Conservation (phyloP, 2,888 invertebrate species). For the Cordilura impudica region DNA sequence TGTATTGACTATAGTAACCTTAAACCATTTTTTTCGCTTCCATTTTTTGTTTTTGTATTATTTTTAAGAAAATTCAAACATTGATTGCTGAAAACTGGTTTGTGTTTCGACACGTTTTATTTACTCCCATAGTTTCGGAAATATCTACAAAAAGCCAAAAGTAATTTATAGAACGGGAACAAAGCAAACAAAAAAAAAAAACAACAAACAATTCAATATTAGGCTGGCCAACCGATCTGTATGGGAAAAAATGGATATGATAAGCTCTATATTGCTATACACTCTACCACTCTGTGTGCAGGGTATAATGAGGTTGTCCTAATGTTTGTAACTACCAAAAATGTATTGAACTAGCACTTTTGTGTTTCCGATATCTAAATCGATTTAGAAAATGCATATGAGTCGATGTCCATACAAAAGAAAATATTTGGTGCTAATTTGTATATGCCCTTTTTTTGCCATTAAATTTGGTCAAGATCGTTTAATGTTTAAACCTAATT, state of each 20-base stretch:
- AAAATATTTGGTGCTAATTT: too few relatives aligned
- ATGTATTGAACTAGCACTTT: too few relatives aligned
- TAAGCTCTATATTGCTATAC: too few relatives aligned
- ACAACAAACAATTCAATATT: conserved; percentile 45
- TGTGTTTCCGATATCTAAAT: too few relatives aligned
- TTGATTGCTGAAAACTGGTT: conserved; percentile 62
- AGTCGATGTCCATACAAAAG: too few relatives aligned
- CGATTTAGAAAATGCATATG: too few relatives aligned
- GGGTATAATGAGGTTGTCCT: too few relatives aligned
- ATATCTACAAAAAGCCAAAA: conserved; percentile 59
- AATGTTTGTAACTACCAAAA: too few relatives aligned
- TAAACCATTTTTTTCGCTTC: conserved; percentile 7
- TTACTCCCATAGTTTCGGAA: conserved; percentile 22
- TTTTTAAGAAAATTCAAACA: conserved; percentile 56
- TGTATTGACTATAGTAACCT: conserved; percentile 2
- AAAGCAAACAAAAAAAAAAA: conserved; percentile 13
- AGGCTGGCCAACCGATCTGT: conserved; percentile 24
- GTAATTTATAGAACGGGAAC: conserved; percentile 47
- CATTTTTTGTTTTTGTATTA: conserved; percentile 9
- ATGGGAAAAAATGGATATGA: conserved; percentile 43
- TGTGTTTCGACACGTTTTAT: conserved; percentile 33
- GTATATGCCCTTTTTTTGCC: too few relatives aligned
- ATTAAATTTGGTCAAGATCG: too few relatives aligned
- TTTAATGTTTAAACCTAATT: too few relatives aligned
- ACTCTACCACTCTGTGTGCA: too few relatives aligned